Percentiles rank a stretch among this genome's conserved stretches.
These are phyloP conservation scores for Sylvilagus floridanus DNA, from an alignment of 2,797 vertebrate genomes.

Conservation along the genomic window DNA sequence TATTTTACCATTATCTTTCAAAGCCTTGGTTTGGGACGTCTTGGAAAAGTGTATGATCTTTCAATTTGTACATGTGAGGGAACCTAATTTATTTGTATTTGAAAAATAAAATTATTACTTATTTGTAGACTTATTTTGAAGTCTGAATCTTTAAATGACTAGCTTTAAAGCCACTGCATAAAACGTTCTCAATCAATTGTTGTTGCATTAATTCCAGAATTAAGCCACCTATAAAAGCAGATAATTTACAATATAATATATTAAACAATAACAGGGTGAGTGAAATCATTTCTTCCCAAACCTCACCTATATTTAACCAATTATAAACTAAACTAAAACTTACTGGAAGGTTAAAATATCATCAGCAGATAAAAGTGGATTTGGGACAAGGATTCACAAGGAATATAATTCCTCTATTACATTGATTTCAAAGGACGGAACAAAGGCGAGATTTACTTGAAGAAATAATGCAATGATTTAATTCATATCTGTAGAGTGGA, in stretches of 20 bases:
- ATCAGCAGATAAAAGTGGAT: not conserved
- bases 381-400: not conserved
- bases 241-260: not conserved
- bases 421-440: not conserved
- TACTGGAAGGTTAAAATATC: not conserved
- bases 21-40: not conserved
- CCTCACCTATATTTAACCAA: not conserved
- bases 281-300: not conserved
- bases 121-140: not conserved
- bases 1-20: not conserved
- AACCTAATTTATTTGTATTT: not conserved
- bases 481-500: not conserved
- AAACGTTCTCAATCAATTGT: not conserved
- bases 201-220: not conserved
- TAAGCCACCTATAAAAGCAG: not conserved
- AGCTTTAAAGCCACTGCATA: not conserved
- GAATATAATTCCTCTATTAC: not conserved
- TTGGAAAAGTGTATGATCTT: not conserved
- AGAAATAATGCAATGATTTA: slow-evolving; percentile 17
- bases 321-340: not conserved
- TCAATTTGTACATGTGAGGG: not conserved
- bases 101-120: not conserved
- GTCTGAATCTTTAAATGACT: not conserved
- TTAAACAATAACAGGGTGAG: not conserved
- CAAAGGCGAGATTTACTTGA: not conserved